phyloP scores from a whole-genome alignment of 2,888 invertebrate species.

The Philereme vetulata region DNA sequence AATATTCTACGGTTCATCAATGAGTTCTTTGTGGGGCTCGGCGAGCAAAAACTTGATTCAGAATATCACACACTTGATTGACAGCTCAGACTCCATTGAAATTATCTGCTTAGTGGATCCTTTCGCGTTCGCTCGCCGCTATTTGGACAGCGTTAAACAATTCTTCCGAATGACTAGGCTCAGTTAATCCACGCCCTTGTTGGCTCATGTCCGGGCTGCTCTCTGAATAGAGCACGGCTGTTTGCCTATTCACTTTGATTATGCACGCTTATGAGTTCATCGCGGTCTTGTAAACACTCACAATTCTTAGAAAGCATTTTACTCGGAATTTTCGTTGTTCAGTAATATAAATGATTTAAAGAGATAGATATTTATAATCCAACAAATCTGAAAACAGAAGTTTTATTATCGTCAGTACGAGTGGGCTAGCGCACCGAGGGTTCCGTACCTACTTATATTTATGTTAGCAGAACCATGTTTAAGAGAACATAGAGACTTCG shows the following conservation, averaged over 20 bases:
- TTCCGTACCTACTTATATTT: too few species aligned
- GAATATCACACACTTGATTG: conserved; percentile 67
- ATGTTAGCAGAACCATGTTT: too few species aligned
- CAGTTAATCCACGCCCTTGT: conserved; percentile 69
- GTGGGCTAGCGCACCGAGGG: too few species aligned
- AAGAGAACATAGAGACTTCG: too few species aligned
- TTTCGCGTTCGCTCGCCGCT: conserved; percentile 69
- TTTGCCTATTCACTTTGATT: conserved; percentile 76
- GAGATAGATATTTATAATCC: conserved; percentile 16
- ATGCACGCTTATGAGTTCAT: conserved; percentile 68
- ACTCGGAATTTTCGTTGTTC: conserved; percentile 25
- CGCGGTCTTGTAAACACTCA: conserved; percentile 50
- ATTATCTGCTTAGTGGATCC: conserved; percentile 81
- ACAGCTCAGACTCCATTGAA: conserved; percentile 72
- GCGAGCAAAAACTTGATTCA: conserved; percentile 55
- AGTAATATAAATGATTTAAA: conserved; percentile 20
- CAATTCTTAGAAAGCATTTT: conserved; percentile 35
- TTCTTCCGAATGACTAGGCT: conserved; percentile 77
- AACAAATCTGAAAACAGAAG: conserved; percentile 15
- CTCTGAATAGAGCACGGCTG: conserved; percentile 58
- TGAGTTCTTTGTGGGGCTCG: conserved; percentile 50
- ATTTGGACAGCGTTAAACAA: conserved; percentile 82
- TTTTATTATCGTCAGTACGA: conserved; percentile 6
- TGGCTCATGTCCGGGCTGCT: conserved; percentile 60
- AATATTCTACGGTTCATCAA: conserved; percentile 44